Evolutionary conservation across 2,888 invertebrate genomes (phyloP).

Genomic region (Dimorphilus gyrociliatus): DNA sequence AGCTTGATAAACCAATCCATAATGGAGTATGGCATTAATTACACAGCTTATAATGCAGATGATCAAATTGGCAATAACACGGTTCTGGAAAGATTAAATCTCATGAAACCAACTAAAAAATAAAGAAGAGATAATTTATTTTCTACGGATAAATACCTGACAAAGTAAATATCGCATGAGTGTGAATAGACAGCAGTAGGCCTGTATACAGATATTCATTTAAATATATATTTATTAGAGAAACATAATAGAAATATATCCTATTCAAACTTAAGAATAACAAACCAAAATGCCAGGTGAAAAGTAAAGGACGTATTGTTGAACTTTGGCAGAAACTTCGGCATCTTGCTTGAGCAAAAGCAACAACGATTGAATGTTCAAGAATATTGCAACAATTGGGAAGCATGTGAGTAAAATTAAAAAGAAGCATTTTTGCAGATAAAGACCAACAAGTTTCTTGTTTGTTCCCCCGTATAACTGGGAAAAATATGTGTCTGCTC

Average conservation of each 20-base stretch:
- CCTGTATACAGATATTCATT: conserved; percentile 8
- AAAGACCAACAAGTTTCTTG: conserved; percentile 3
- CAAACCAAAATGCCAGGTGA: conserved; percentile 12
- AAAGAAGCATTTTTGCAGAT: conserved; percentile 4
- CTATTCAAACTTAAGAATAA: background rate
- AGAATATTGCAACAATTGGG: conserved; percentile 9
- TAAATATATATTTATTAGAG: conserved; percentile 1
- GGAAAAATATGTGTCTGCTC: conserved; percentile 15
- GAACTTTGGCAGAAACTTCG: conserved; percentile 9
- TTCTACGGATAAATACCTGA: conserved; percentile 9
- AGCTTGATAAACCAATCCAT: conserved; percentile 11
- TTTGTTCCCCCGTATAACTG: conserved; percentile 8
- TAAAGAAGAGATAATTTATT: background rate
- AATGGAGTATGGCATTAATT: conserved; percentile 12
- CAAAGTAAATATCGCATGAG: conserved; percentile 15
- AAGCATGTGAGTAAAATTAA: conserved; percentile 7
- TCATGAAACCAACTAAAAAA: background rate
- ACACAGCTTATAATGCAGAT: conserved; percentile 12
- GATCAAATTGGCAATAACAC: conserved; percentile 12
- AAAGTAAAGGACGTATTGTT: conserved; percentile 11
- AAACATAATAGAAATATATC: conserved; percentile 2
- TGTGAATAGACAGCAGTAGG: conserved; percentile 14
- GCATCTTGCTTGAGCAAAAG: conserved; percentile 12
- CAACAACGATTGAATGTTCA: conserved; percentile 13
- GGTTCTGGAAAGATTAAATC: conserved; percentile 4